Conservation (phyloP, 2,797 vertebrate genomes). For the Melanitta fusca region DNA sequence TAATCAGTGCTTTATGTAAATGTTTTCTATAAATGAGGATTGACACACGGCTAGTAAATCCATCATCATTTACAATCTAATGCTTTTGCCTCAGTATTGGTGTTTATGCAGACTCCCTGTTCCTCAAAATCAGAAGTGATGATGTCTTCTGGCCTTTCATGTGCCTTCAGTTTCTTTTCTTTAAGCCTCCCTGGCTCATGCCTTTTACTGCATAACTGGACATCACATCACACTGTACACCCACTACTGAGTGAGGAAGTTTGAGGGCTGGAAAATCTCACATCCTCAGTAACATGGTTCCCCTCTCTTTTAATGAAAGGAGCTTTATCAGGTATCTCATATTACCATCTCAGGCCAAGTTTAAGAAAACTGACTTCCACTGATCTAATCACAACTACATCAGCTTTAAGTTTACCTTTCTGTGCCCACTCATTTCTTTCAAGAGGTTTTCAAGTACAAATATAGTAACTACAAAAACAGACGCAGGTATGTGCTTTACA, state of each 20-base stretch:
- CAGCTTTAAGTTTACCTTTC: neutral
- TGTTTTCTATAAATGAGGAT: neutral
- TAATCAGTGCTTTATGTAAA: neutral
- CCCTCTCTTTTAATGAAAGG: neutral
- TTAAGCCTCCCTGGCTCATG: rapidly evolving
- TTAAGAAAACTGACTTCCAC: neutral
- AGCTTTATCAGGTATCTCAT: neutral
- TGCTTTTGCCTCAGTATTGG: neutral
- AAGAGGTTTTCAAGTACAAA: neutral
- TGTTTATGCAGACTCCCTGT: neutral
- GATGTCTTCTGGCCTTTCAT: rapidly evolving
- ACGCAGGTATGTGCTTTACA: neutral
- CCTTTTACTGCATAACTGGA: neutral
- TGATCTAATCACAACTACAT: neutral
- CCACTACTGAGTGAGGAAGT: neutral
- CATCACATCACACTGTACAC: neutral
- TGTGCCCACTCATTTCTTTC: neutral
- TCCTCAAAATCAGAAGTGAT: neutral
- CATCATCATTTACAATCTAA: rapidly evolving
- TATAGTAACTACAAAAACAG: neutral
- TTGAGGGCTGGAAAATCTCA: neutral
- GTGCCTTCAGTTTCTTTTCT: neutral
- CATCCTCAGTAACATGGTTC: neutral
- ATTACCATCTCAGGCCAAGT: neutral
- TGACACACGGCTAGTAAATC: neutral